A percentile compares a stretch with the other conserved stretches of the same genome.
phyloP scores from a whole-genome alignment of 1,140 invertebrate species.

The Drosophila quadrilineata region DNA sequence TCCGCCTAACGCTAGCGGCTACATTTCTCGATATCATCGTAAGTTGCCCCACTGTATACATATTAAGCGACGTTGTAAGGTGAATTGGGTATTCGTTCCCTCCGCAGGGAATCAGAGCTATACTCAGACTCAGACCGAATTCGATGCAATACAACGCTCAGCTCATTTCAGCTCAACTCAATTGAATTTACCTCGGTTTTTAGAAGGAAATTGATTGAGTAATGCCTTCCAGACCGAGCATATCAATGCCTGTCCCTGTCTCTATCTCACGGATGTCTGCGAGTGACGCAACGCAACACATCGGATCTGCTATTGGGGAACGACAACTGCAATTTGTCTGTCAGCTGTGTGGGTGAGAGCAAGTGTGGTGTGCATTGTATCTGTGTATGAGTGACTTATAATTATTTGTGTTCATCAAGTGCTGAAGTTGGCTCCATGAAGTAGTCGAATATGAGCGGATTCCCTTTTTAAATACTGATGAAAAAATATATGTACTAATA shows the following conservation, averaged over 20 bases:
- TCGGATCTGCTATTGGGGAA: conserved; percentile 20
- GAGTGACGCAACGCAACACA: background rate
- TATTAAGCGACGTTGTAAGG: conserved; percentile 74
- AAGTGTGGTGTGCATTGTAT: background rate
- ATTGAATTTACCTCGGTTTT: conserved; percentile 76
- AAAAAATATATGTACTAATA: too few relatives aligned
- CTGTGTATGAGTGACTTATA: conserved; percentile 43
- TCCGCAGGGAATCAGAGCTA: too few relatives aligned
- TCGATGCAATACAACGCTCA: too few relatives aligned
- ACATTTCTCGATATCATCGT: too few relatives aligned
- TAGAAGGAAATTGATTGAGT: conserved; percentile 60
- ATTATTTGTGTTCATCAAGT: conserved; percentile 74
- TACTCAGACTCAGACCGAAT: too few relatives aligned
- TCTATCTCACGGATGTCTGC: background rate
- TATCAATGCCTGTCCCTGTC: conserved; percentile 23
- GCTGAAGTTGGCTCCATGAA: conserved; percentile 56
- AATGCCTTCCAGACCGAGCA: conserved; percentile 25
- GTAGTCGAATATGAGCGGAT: conserved; percentile 43
- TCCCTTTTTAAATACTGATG: conserved; percentile 50
- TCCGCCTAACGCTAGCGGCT: background rate
- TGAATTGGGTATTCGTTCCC: conserved; percentile 12
- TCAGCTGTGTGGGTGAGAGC: conserved; percentile 16
- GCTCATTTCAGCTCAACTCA: conserved; percentile 45
- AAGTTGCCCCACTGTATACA: conserved; percentile 55
- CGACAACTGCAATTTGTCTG: conserved; percentile 70